Percentiles rank a stretch among this genome's conserved stretches.
phyloP scores from a whole-genome alignment of 1,140 invertebrate species.

The Idris sp. region DNA sequence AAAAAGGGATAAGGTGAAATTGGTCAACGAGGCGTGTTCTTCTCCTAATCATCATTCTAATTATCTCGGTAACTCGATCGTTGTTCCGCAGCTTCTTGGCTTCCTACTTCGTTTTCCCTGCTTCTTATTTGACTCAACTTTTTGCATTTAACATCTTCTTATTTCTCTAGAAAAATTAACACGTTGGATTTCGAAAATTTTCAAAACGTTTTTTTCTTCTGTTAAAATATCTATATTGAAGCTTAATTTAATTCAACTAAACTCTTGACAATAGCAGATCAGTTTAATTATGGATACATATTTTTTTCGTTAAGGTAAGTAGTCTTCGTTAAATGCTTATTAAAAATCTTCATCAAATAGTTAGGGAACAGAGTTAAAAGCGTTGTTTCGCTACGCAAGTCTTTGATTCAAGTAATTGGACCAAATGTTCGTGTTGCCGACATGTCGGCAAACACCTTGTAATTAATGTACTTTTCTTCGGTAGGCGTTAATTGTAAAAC shows the following conservation, averaged over 20 bases:
- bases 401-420: constrained; percentile 48
- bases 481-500: constrained; percentile 61
- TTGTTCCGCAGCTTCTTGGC: constrained; percentile 64
- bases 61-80: constrained; percentile 76
- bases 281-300: too few species aligned
- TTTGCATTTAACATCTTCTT: constrained; percentile 2
- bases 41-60: constrained; percentile 76
- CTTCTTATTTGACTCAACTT: constrained; percentile 27
- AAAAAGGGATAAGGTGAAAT: constrained; percentile 69
- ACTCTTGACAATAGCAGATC: too few species aligned
- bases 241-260: too few species aligned
- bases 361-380: constrained; percentile 7
- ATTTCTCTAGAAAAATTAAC: not conserved
- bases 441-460: constrained; percentile 58
- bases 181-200: too few species aligned
- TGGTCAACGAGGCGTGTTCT: constrained; percentile 73
- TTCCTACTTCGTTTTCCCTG: constrained; percentile 62
- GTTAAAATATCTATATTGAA: constrained; percentile 1
- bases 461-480: constrained; percentile 60
- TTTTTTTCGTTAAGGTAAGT: too few species aligned
- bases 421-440: constrained; percentile 58
- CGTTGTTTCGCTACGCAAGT: constrained; percentile 16
- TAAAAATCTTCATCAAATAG: constrained; percentile 3
- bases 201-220: not conserved
- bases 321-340: too few species aligned